Base-by-base conservation (phyloP, 2,797 vertebrate species). In the Arvicola amphibius region DNA sequence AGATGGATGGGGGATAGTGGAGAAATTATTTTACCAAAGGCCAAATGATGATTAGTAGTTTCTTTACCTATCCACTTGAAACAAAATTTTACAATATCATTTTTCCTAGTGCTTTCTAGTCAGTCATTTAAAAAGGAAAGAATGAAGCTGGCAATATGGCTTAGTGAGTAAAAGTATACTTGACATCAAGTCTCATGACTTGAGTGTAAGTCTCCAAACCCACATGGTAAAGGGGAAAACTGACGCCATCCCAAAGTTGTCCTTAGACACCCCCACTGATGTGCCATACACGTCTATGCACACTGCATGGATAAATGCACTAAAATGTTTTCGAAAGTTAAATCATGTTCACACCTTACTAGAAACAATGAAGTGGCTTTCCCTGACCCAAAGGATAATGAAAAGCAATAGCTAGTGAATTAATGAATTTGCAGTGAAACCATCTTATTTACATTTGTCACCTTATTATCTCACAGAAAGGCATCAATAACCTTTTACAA, bases 401-500 rank as follows among this genome's bases (percentile, higher is more conserved):
- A 85, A 94, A 96, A 94, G 48, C 25, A 80, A 7, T 95, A 78
- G 53, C 25, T 76, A 80, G 19, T 53, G 27, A 93, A 88, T 90
- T 88, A 88, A 95, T 94, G 59, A 96, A 91, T 65, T 76, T 59
- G 16, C 63, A 48, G 11, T 85, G 29, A 94, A 95, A 90, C 0
- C 16, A 89, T 88, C 67, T 77, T 94, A 46, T 90, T 97, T 96
- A 85, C 59, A 95, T 93, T 95, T 92, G 69, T 90, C 46, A 77
- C 40, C 46, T 83, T 80, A 87, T 88, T 91, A 88, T 92, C 95
- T 94, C 76, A 88, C 51, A 95, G 46, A 90, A 88, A 94, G 63
- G 77, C 32, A 91, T 93, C 27, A 67, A 87, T 91, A 96, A 94
- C 43, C 43, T 95, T 95, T 96, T 53, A 96, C 92, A 92, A 81